A percentile compares a stretch with the other conserved stretches of the same genome.
Evolutionary conservation across 2,888 invertebrate genomes (phyloP).

Genomic region (Drosophila limbata): DNA sequence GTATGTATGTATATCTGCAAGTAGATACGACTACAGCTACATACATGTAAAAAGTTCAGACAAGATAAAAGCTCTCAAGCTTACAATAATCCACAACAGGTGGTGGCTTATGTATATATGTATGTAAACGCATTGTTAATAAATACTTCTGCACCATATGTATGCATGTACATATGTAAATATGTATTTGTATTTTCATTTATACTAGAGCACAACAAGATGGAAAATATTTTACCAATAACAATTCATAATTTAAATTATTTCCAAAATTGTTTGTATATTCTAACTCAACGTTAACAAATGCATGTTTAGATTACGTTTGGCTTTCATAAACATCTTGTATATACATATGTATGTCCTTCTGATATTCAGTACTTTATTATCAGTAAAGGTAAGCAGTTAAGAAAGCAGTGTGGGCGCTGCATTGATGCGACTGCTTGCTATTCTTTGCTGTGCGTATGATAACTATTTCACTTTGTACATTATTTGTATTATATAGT

Average conservation of each 20-base stretch:
- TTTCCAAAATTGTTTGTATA: too few species aligned
- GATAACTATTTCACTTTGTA: too few species aligned
- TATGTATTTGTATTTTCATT: not conserved
- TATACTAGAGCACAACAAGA: too few species aligned
- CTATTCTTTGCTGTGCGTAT: too few species aligned
- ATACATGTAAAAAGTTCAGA: conserved; percentile 7
- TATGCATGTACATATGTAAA: too few species aligned
- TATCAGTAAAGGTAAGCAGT: not conserved
- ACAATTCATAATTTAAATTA: too few species aligned
- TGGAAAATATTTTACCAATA: too few species aligned
- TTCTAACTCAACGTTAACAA: too few species aligned
- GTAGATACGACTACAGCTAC: conserved; percentile 5
- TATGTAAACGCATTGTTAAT: not conserved
- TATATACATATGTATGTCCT: too few species aligned
- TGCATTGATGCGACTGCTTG: not conserved
- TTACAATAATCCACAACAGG: conserved; percentile 19
- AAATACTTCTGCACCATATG: not conserved
- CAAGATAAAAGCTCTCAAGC: conserved; percentile 19
- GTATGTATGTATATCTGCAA: not conserved
- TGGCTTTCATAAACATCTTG: too few species aligned
- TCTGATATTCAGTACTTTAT: too few species aligned
- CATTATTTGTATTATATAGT: not conserved
- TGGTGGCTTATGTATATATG: conserved; percentile 6
- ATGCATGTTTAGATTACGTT: too few species aligned
- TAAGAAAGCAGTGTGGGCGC: not conserved